Conservation (phyloP, 2,888 invertebrate genomes). For the Campoletis raptor region DNA sequence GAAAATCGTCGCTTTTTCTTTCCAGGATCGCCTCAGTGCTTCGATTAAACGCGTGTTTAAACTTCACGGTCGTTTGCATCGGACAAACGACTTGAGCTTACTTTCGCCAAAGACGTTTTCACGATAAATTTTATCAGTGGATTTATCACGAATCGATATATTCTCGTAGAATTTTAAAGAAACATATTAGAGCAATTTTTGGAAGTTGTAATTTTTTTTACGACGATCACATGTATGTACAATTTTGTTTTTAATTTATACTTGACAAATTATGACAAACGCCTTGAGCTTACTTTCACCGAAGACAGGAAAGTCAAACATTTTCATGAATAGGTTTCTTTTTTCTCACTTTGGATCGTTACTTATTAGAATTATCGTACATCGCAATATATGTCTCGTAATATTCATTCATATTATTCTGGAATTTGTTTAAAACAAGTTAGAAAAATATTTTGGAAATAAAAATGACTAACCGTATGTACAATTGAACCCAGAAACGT, state of each 20-base stretch:
- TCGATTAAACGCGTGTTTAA: slow-evolving; percentile 21
- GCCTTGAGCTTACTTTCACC: neutral
- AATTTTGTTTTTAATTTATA: neutral
- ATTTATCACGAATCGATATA: neutral
- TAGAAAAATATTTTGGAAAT: neutral
- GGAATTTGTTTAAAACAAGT: neutral
- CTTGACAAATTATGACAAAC: neutral
- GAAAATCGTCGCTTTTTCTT: slow-evolving; percentile 2
- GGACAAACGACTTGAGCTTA: slow-evolving; percentile 72
- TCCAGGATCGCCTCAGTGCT: neutral
- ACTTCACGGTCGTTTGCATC: slow-evolving; percentile 72
- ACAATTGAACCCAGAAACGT: neutral
- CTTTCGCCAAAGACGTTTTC: neutral
- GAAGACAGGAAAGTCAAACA: neutral
- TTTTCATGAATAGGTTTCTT: neutral
- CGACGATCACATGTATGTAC: neutral
- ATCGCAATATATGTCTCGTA: neutral
- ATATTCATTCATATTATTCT: neutral
- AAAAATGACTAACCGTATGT: neutral
- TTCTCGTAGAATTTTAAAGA: neutral
- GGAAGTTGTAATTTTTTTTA: neutral
- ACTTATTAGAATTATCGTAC: too few species aligned
- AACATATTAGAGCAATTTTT: neutral
- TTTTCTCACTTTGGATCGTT: neutral
- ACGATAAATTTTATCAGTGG: neutral